Evolutionary conservation across 2,113 vertebrate species (phyloP), one percentile per base, ranked within the genome.

Genomic region (Cyprinodon brontotheroides): DNA sequence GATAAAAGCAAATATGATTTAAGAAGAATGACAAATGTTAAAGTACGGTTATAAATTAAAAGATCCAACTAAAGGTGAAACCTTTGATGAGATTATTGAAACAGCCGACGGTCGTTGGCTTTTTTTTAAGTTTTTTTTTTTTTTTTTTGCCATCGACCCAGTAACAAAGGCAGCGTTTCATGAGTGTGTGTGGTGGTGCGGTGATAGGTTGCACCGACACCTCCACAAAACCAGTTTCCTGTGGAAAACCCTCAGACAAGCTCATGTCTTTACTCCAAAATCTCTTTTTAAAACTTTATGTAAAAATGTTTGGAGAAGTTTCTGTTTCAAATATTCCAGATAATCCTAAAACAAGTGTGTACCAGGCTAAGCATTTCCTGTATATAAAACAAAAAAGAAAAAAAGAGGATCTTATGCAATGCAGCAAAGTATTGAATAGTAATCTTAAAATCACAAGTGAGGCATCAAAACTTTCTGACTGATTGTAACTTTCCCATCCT

Each of bases 151-250:
- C 29, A 29, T 29, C 29, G 29, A 29, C 29, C 29, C 29, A 29
- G 29, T 29, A 29, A 29, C 29, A 29, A 29, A 29, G 29, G 29
- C 29, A 29, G 29, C 29, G 29, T 29, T 29, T 29, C 29, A 29
- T 29, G 29, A 29, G 29, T 29, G 29, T 29, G 29, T 29, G 29
- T 29, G 70, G 59, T 36, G 67, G 20, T 36, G 15, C 5, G 67
- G 45, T 36, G 60, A 61, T 45, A 3, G 4, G 48, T 41, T 72
- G 20, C 60, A 50, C 38, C n/a, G 72, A 70, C 75, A 77, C 72
- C 20, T 64, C 17, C 40, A 61, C 70, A n/a, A 68, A 78, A 47
- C 47, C 66, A 74, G 29, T 68, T 81, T 81, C 72, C 73, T 72
- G 76, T 72, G 57, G 76, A 68, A 84, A 84, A 74, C 70, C 50